Base-by-base conservation (phyloP, 2,797 vertebrate genomes). In the Macroramphosus scolopax region DNA sequence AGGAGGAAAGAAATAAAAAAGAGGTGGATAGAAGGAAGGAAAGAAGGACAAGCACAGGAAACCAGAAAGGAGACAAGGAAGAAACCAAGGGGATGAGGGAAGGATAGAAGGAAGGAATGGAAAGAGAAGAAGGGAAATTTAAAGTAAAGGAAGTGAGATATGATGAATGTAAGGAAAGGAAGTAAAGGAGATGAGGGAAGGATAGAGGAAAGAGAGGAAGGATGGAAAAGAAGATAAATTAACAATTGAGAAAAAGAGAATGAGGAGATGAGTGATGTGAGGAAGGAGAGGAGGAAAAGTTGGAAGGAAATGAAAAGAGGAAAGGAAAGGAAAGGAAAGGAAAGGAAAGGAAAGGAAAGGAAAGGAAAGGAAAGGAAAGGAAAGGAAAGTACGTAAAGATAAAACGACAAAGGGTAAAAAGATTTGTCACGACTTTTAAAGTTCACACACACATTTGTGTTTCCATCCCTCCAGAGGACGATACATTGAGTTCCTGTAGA, bases 401-500 rank as follows among this genome's bases (percentile, higher is more conserved):
- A 46, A 24, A 46, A 62, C 44, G 17, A 25, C 46, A 7, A 73
- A 57, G 45, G 35, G 22, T 26, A 8, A 38, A 44, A 15, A 47
- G 52, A 35, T 6, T 7, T 13, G 20, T 65, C 44, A 58, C 13
- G 51, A 77, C 68, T 78, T 68, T 64, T 40, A 74, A 80, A 85
- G 78, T 81, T 74, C 41, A 67, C 35, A 44, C 52, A 51, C n/a
- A 11, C n/a, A n/a, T n/a, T n/a, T n/a, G n/a, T n/a, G n/a, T n/a
- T n/a, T n/a, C n/a, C n/a, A n/a, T n/a, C n/a, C n/a, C n/a, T n/a
- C n/a, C n/a, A n/a, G n/a, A n/a, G n/a, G n/a, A n/a, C n/a, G n/a
- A n/a, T n/a, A n/a, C n/a, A n/a, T n/a, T n/a, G n/a, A n/a, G n/a
- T n/a, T n/a, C n/a, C n/a, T n/a, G n/a, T n/a, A 13, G 6, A n/a